Evolutionary conservation across 2,113 vertebrate genomes (phyloP).

Genomic region (Pitta sordida): DNA sequence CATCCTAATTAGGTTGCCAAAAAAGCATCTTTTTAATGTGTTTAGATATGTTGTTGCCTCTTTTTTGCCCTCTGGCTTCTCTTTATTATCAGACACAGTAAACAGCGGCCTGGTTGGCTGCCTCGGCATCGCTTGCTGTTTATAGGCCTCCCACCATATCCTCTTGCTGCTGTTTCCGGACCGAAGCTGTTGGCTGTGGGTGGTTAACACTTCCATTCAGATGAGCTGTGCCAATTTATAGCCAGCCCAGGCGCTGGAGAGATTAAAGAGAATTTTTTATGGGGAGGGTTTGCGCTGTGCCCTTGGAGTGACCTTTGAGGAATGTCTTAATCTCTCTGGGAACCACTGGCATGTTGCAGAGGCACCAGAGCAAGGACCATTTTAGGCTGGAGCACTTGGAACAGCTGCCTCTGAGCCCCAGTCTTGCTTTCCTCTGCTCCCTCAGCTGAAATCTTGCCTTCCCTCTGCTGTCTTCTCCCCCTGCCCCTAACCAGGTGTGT

Average conservation of each 20-base stretch:
- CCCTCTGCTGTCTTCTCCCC: background rate
- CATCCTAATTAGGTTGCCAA: background rate
- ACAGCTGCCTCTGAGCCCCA: background rate
- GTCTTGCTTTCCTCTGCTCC: background rate
- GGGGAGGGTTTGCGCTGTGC: slow-evolving; percentile 23
- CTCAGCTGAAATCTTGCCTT: background rate
- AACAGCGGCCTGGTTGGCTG: slow-evolving; percentile 42
- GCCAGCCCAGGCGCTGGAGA: slow-evolving; percentile 52
- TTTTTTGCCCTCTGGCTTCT: slow-evolving; percentile 13
- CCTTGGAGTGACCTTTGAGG: slow-evolving; percentile 67
- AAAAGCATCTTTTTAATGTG: background rate
- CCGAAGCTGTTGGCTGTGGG: slow-evolving; percentile 64
- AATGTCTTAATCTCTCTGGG: slow-evolving; percentile 34
- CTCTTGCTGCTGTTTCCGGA: slow-evolving; percentile 67
- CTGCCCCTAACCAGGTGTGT: background rate
- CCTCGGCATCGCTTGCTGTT: slow-evolving; percentile 46
- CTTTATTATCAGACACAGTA: slow-evolving; percentile 27
- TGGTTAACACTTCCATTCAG: slow-evolving; percentile 65
- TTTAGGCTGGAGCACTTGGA: background rate
- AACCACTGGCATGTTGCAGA: background rate
- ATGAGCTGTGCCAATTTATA: slow-evolving; percentile 58
- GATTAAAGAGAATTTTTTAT: slow-evolving; percentile 65
- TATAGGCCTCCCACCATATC: slow-evolving; percentile 60
- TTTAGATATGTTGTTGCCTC: slow-evolving; percentile 24
- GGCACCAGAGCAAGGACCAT: background rate